Conservation (phyloP, 2,888 invertebrate species). For the Ophion obscuratus region DNA sequence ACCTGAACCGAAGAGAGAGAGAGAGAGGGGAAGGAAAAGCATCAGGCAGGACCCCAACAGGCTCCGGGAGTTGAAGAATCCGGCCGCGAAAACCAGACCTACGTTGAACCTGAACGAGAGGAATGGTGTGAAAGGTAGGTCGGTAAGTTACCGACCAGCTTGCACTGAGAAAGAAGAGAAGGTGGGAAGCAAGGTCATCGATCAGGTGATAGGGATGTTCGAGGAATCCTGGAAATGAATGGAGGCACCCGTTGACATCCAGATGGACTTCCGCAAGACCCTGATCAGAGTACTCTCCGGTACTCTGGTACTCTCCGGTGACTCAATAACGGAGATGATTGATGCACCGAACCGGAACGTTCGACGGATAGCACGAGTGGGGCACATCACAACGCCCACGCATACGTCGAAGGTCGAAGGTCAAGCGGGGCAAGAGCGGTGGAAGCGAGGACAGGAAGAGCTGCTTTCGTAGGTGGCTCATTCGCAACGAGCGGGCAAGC, state of each 20-base stretch:
- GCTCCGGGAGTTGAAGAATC: slow-evolving; percentile 5
- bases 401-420: not conserved
- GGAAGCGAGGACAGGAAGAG: slow-evolving; percentile 70
- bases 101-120: not conserved
- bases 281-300: too few relatives aligned
- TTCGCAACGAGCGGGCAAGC: slow-evolving; percentile 53
- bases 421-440: not conserved
- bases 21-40: slow-evolving; percentile 13
- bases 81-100: slow-evolving; percentile 25
- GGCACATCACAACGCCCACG: not conserved
- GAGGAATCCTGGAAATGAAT: too few relatives aligned
- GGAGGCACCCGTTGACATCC: too few relatives aligned
- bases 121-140: slow-evolving; percentile 10
- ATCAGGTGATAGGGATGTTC: too few relatives aligned
- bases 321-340: not conserved
- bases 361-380: too few relatives aligned
- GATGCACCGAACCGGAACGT: not conserved
- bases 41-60: not conserved
- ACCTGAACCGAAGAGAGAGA: slow-evolving; percentile 47
- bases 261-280: too few relatives aligned
- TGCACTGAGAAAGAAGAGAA: not conserved
- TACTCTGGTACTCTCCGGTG: too few relatives aligned
- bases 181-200: too few relatives aligned
- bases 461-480: slow-evolving; percentile 22
- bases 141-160: slow-evolving; percentile 14